phyloP scores from a whole-genome alignment of 2,888 invertebrate genomes.

The Phymatocera aterrima region DNA sequence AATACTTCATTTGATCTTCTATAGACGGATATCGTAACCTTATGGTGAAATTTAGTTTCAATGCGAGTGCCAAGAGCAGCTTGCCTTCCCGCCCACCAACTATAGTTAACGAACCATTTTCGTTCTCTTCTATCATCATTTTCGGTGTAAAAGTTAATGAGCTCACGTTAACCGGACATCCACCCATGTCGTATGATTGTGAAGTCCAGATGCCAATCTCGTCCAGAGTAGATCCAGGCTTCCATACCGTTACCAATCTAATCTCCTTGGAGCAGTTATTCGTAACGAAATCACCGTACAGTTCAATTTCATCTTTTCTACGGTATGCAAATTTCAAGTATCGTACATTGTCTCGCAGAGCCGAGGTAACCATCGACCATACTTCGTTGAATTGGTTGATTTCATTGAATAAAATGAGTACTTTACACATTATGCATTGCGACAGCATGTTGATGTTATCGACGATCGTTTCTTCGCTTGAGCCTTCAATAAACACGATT shows the following conservation, averaged over 20 bases:
- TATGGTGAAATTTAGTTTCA: slow-evolving; percentile 1
- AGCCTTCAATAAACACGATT: neutral
- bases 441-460: neutral
- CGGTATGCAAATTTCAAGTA: neutral
- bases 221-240: neutral
- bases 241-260: neutral
- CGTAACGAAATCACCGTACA: neutral
- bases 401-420: neutral
- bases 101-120: neutral
- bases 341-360: neutral
- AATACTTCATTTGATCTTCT: neutral
- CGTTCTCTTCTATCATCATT: slow-evolving; percentile 6
- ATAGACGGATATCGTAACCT: neutral
- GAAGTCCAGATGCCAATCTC: neutral
- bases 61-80: neutral
- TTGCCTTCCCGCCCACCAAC: slow-evolving; percentile 5
- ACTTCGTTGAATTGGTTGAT: neutral
- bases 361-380: neutral
- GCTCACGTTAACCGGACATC: slow-evolving; percentile 18
- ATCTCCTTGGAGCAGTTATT: neutral
- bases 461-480: neutral
- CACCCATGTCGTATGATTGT: neutral
- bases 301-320: neutral
- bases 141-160: slow-evolving; percentile 8
- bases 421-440: neutral